phyloP scores from a whole-genome alignment of 1,140 invertebrate species.

The Oreohelix idahoensis region DNA sequence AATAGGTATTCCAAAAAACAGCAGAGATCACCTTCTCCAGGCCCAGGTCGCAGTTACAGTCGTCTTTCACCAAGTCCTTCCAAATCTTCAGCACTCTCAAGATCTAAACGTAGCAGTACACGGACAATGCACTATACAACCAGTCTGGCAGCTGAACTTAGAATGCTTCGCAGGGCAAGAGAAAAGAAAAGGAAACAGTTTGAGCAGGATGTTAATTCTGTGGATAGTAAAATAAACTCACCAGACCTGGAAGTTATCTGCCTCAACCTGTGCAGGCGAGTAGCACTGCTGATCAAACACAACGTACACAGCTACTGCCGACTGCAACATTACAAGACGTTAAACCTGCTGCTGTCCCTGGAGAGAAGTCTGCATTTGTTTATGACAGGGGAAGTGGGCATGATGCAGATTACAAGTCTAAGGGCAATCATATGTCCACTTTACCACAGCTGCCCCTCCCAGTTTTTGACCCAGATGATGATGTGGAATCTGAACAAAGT shows the following conservation, averaged over 20 bases:
- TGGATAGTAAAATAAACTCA: conserved; percentile 37
- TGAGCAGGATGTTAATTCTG: conserved; percentile 33
- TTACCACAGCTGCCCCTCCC: conserved; percentile 61
- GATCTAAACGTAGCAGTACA: conserved; percentile 14
- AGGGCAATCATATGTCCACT: conserved; percentile 44
- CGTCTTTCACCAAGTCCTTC: conserved; percentile 35
- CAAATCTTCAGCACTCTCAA: neutral
- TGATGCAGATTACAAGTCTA: conserved; percentile 9
- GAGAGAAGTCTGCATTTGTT: neutral
- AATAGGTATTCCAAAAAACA: conserved; percentile 26
- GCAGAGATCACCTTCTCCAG: conserved; percentile 15
- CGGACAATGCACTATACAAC: conserved; percentile 55
- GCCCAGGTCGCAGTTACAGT: conserved; percentile 29
- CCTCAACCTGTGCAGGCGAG: neutral
- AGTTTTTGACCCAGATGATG: conserved; percentile 56
- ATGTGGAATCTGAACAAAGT: conserved; percentile 57
- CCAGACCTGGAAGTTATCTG: conserved; percentile 42
- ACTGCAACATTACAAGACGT: neutral
- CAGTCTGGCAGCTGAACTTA: conserved; percentile 70
- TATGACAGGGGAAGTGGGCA: neutral
- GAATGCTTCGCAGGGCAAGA: conserved; percentile 66
- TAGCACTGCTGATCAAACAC: neutral
- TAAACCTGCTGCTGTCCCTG: neutral
- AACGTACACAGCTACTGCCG: neutral
- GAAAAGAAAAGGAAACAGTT: conserved; percentile 46